Conservation (phyloP, 2,888 invertebrate genomes). For the Phymatocera aterrima region DNA sequence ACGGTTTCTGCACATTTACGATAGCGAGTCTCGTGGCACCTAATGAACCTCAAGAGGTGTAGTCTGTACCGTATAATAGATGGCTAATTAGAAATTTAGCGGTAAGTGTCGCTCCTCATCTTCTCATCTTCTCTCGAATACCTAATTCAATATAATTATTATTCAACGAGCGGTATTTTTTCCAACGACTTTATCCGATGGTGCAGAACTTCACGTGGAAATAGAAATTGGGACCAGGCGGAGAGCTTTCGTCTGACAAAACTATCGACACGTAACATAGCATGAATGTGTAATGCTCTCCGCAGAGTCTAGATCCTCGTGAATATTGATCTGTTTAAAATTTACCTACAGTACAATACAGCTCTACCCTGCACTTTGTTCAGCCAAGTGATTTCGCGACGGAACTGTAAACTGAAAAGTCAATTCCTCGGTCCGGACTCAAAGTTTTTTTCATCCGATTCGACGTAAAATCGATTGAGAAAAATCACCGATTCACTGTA, state of each 20-base stretch:
- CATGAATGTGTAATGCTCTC: too few species aligned
- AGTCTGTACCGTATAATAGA: too few species aligned
- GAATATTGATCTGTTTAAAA: not conserved
- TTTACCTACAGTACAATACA: not conserved
- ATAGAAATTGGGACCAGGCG: not conserved
- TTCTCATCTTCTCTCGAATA: not conserved
- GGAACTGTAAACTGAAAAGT: too few species aligned
- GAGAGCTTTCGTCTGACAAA: not conserved
- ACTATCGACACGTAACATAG: not conserved
- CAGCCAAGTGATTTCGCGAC: too few species aligned
- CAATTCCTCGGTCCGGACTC: too few species aligned
- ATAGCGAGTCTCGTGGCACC: too few species aligned
- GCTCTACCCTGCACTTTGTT: not conserved
- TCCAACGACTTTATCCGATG: not conserved
- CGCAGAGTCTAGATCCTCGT: not conserved
- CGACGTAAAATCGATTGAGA: too few species aligned
- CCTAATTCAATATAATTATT: not conserved
- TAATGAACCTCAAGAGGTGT: too few species aligned
- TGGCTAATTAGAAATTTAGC: not conserved
- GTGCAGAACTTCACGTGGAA: not conserved
- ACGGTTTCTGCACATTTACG: too few species aligned
- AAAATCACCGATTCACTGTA: too few species aligned
- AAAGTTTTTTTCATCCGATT: too few species aligned
- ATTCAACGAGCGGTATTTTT: not conserved
- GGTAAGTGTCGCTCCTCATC: not conserved